Conservation (phyloP, 2,888 invertebrate species). For the Nemapogon koenigi region DNA sequence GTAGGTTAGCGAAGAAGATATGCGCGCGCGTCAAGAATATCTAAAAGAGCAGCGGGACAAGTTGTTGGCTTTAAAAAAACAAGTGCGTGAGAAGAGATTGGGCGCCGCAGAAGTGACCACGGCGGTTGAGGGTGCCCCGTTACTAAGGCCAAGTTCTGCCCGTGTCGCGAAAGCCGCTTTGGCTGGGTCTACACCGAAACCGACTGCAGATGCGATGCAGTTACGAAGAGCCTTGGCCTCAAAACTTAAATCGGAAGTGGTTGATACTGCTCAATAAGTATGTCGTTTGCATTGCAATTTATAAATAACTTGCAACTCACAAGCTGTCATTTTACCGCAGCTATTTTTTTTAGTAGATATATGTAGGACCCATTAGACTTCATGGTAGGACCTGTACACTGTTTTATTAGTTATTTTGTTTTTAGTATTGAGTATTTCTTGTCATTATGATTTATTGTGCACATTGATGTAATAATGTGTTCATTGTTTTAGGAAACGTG, state of each 20-base stretch:
- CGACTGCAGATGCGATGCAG: constrained; percentile 70
- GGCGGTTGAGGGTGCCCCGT: constrained; percentile 58
- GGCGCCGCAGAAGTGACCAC: constrained; percentile 74
- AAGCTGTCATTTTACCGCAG: too few species aligned
- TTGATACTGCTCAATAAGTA: constrained; percentile 54
- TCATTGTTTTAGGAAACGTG: too few species aligned
- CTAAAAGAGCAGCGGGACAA: constrained; percentile 90
- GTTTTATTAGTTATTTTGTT: too few species aligned
- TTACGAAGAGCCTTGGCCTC: constrained; percentile 84
- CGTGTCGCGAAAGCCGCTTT: constrained; percentile 74
- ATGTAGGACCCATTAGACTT: too few species aligned
- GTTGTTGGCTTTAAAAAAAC: constrained; percentile 86
- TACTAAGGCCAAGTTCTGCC: constrained; percentile 73
- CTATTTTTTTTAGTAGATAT: too few species aligned
- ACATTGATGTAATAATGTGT: too few species aligned
- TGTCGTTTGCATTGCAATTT: too few species aligned
- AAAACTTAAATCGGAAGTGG: constrained; percentile 85
- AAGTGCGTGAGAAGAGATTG: constrained; percentile 82
- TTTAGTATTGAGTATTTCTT: too few species aligned
- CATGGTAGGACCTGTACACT: too few species aligned
- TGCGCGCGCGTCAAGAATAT: constrained; percentile 83
- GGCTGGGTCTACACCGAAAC: constrained; percentile 53
- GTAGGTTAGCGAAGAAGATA: constrained; percentile 64
- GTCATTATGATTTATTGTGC: too few species aligned
- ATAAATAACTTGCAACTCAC: too few species aligned